These are phyloP conservation scores for Cryptocephalus moraei DNA, from an alignment of 2,888 invertebrate genomes.

Conservation along the genomic window DNA sequence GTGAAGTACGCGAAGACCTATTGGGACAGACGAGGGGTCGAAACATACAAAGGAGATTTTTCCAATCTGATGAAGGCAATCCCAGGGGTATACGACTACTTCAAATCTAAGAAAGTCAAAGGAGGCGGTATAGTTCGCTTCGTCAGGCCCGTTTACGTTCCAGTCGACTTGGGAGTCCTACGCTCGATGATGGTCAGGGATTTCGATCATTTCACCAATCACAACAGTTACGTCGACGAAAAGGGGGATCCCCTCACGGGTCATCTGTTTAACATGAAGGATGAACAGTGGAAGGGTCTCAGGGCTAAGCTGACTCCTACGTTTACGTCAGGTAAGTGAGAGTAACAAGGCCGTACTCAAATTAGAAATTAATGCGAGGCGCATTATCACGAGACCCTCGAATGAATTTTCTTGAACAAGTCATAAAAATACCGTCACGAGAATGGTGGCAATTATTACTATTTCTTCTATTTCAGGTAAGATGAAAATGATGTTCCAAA, in stretches of 20 bases:
- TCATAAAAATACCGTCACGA: no score
- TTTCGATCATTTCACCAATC: constrained; percentile 47
- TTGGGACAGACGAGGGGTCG: constrained; percentile 24
- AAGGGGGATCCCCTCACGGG: constrained; percentile 45
- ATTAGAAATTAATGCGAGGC: no score
- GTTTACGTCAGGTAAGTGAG: constrained; percentile 45
- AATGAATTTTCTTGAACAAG: no score
- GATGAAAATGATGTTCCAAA: constrained; percentile 53
- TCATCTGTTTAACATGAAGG: constrained; percentile 45
- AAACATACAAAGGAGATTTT: not conserved
- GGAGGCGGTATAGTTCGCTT: constrained; percentile 31
- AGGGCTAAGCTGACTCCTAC: constrained; percentile 40
- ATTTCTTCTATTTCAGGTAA: constrained; percentile 41
- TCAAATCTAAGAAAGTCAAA: constrained; percentile 2
- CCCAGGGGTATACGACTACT: no score
- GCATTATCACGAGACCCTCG: no score
- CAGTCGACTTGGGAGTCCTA: constrained; percentile 20
- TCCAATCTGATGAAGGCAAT: no score
- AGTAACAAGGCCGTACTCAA: no score
- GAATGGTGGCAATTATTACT: no score
- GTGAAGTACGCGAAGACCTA: constrained; percentile 13
- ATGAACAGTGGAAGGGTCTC: constrained; percentile 49
- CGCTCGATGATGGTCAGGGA: constrained; percentile 46
- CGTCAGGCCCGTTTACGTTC: constrained; percentile 23
- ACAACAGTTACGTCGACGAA: constrained; percentile 48